Conservation (phyloP, 2,797 vertebrate species). For the Distichodus sexfasciatus region DNA sequence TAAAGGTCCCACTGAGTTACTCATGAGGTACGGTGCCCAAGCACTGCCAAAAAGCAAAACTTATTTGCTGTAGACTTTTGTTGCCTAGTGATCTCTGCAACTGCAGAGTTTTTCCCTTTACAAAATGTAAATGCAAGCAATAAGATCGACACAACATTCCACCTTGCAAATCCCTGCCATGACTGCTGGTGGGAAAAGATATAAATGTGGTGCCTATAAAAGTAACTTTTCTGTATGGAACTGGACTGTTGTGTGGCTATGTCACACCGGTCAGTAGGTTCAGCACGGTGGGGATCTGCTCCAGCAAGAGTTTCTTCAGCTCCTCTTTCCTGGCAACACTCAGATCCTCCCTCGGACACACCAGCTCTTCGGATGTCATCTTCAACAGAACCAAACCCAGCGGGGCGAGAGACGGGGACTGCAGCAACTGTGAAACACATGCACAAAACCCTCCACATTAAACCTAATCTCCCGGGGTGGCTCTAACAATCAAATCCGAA, state of each 20-base stretch:
- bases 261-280: slow-evolving; percentile 87
- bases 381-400: slow-evolving; percentile 94
- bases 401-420: slow-evolving; percentile 86
- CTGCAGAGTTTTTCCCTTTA: too few species aligned
- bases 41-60: too few species aligned
- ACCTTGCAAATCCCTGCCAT: too few species aligned
- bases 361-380: slow-evolving; percentile 95
- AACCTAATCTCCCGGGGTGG: background rate
- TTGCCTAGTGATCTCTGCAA: too few species aligned
- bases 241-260: background rate
- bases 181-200: too few species aligned
- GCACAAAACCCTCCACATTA: background rate
- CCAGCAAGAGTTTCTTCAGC: slow-evolving; percentile 91
- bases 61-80: too few species aligned
- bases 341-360: slow-evolving; percentile 94
- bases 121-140: too few species aligned
- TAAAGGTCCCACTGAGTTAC: too few species aligned
- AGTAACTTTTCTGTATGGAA: background rate
- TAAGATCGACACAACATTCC: too few species aligned
- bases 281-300: slow-evolving; percentile 93
- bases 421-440: slow-evolving; percentile 81
- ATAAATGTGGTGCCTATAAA: background rate
- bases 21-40: too few species aligned
- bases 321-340: slow-evolving; percentile 94
- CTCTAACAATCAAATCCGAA: too few species aligned